Conservation (phyloP, 2,797 vertebrate genomes). For the Gymnodraco acuticeps region DNA sequence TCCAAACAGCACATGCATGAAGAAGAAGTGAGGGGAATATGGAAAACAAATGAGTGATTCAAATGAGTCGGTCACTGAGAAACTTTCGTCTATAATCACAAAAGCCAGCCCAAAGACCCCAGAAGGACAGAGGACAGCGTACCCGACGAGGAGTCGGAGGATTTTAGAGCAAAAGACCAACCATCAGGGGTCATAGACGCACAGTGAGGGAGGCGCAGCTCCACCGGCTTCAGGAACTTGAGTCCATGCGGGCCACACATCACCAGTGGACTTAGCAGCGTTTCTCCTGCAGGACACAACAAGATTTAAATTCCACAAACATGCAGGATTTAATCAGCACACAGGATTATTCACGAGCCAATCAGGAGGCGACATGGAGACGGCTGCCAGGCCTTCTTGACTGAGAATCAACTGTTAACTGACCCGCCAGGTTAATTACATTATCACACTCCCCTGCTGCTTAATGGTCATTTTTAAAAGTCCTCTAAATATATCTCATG, state of each 20-base stretch:
- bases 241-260: conserved; percentile 99
- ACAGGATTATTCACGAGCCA: conserved; percentile 33
- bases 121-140: conserved; percentile 96
- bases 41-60: conserved; percentile 52
- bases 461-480: conserved; percentile 20
- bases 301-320: conserved; percentile 36
- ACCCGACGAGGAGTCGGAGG: conserved; percentile 99
- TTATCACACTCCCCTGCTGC: background rate
- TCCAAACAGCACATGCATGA: conserved; percentile 28
- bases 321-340: conserved; percentile 21
- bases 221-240: conserved; percentile 99
- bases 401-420: conserved; percentile 21
- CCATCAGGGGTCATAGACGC: conserved; percentile 99
- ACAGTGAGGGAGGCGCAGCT: conserved; percentile 99
- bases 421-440: conserved; percentile 30
- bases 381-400: conserved; percentile 9
- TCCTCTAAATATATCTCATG: background rate
- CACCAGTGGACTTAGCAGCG: conserved; percentile 95
- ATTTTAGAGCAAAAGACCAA: conserved; percentile 99
- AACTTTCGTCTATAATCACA: conserved; percentile 51
- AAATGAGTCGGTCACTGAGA: conserved; percentile 51
- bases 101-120: conserved; percentile 82
- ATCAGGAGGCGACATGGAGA: conserved; percentile 2
- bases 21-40: conserved; percentile 34
- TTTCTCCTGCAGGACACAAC: conserved; percentile 89